Evolutionary conservation across 2,888 invertebrate genomes (phyloP).

Genomic region (Argynnis bischoffii): DNA sequence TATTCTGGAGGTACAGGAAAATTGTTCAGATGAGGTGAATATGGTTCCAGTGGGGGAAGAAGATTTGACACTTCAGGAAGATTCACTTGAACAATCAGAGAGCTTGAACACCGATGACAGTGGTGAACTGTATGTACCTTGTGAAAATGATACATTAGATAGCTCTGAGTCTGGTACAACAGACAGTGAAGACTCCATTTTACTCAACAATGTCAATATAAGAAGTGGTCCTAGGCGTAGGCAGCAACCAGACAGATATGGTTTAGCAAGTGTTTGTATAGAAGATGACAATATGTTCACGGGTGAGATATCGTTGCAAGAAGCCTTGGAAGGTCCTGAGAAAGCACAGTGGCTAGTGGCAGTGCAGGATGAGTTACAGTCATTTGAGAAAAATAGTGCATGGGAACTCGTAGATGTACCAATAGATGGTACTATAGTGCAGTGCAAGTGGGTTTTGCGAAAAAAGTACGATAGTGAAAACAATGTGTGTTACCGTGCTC

Average conservation of each 20-base stretch:
- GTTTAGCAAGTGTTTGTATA: too few relatives aligned
- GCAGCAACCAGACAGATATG: too few relatives aligned
- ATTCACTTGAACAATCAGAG: constrained; percentile 29
- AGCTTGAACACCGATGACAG: constrained; percentile 29
- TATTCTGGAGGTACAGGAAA: constrained; percentile 35
- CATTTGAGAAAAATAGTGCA: not conserved
- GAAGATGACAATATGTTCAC: constrained; percentile 2
- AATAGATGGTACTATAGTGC: not conserved
- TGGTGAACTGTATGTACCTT: constrained; percentile 30
- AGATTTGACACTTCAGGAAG: constrained; percentile 26
- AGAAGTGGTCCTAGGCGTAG: constrained; percentile 14
- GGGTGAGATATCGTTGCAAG: constrained; percentile 21
- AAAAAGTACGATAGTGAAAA: constrained; percentile 33
- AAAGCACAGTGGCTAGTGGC: constrained; percentile 36
- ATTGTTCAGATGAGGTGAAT: constrained; percentile 35
- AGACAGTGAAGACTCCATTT: constrained; percentile 27
- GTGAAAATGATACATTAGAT: constrained; percentile 30
- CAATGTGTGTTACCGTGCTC: constrained; percentile 27
- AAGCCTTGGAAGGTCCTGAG: constrained; percentile 35
- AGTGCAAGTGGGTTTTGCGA: not conserved
- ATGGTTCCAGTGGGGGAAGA: constrained; percentile 43
- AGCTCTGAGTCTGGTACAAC: constrained; percentile 24
- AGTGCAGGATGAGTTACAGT: constrained; percentile 31
- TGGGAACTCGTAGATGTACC: not conserved
- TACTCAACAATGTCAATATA: constrained; percentile 29